A percentile compares a stretch with the other conserved stretches of the same genome.
Evolutionary conservation across 2,113 vertebrate genomes (phyloP).

Genomic region (Austrofundulus limnaeus): DNA sequence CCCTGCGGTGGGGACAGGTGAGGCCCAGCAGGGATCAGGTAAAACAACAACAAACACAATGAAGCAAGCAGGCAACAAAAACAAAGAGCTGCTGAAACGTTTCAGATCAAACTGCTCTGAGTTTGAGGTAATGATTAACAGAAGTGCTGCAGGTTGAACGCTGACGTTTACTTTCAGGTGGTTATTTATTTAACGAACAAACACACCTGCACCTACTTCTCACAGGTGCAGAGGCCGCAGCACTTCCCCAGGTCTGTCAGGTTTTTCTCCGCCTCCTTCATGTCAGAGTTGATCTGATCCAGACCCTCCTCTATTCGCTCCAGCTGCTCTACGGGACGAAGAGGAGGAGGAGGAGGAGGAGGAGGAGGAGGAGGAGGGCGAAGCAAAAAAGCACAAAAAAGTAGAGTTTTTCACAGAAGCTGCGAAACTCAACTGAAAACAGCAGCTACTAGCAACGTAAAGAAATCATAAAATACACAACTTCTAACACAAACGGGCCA

Average conservation of each 20-base stretch:
- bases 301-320: slow-evolving; percentile 82
- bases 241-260: slow-evolving; percentile 83
- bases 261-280: slow-evolving; percentile 86
- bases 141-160: no score
- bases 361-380: not conserved
- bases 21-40: not conserved
- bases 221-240: slow-evolving; percentile 83
- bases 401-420: slow-evolving; percentile 3
- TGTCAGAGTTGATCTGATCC: slow-evolving; percentile 86
- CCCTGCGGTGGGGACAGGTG: no score
- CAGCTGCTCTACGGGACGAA: slow-evolving; percentile 77
- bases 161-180: not conserved
- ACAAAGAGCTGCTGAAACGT: not conserved
- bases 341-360: not conserved
- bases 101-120: no score
- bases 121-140: no score
- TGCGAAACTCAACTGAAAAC: slow-evolving; percentile 1
- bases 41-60: not conserved
- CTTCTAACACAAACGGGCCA: not conserved
- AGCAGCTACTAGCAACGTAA: not conserved
- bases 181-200: not conserved
- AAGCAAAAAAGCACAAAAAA: slow-evolving; percentile 4
- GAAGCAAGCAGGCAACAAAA: slow-evolving; percentile 17
- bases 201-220: slow-evolving; percentile 74
- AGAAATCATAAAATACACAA: not conserved